Base-by-base conservation (phyloP, 2,113 vertebrate genomes). In the Leptobrachium leishanense region DNA sequence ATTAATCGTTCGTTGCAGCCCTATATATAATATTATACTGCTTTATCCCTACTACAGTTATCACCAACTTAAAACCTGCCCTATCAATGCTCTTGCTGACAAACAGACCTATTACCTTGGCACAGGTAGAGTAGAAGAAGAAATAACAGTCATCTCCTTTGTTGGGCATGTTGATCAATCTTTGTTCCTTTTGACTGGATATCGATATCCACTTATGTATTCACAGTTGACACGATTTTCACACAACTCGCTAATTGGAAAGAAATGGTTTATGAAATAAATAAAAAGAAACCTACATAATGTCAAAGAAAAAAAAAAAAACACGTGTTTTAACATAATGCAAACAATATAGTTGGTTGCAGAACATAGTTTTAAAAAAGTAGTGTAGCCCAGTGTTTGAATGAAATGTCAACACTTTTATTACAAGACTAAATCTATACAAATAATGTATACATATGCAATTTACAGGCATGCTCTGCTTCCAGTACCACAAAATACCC, bases 81-180 rank as follows among this genome's bases (percentile, higher is more conserved):
- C 11, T 50, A 50, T 4, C 55, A 59, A 8, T 12, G 55, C 13
- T 59, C 55, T 15, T 15, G 10, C 10, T 59, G 11, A 10, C 10
- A 59, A 13, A 15, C 55, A 59, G 13, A 3, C 2, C 43, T 44
- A 65, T 9, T 12, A 95, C 97, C 93, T 98, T 99, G 62, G 90
- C 86, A 84, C 97, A 99, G 0, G 93, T 97, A 44, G 97, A 99
- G 84, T 99, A 99, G 90, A 96, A 99, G 82, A 87, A 99, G 88
- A 98, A 99, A 88, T 98, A 99, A 93, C 97, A 99, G 87, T 99
- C 97, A 65, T 98, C 94, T 87, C 96, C 95, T 88, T 95, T 88
- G 83, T 92, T 94, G 82, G 92, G 91, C 97, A 99, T 99, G 82
- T 76, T 88, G 85, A 39, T 31, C 55, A 83, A 84, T 86, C 68